These are phyloP conservation scores for Tachypleus tridentatus DNA, from an alignment of 1,140 invertebrate genomes.

Conservation along the genomic window DNA sequence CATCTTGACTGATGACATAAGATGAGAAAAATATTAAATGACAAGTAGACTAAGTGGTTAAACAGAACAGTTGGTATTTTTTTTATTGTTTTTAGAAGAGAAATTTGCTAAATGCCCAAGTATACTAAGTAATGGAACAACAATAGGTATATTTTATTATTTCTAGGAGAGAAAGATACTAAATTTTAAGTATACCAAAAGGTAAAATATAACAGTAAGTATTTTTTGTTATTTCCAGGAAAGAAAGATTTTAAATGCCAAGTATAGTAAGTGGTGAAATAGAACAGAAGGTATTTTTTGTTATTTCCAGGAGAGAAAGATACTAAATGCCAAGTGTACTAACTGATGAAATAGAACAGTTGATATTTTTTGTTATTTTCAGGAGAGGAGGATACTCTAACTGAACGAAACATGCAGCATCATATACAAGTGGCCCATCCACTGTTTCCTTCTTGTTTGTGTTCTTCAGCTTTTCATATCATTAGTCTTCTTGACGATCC, in stretches of 20 bases:
- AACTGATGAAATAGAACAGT: no score
- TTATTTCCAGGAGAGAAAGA: slow-evolving; percentile 42
- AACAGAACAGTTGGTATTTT: no score
- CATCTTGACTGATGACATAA: no score
- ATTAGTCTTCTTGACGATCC: slow-evolving; percentile 91
- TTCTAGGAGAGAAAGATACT: slow-evolving; percentile 46
- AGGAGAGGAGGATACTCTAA: slow-evolving; percentile 45
- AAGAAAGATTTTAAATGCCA: slow-evolving; percentile 39
- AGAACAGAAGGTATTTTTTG: no score
- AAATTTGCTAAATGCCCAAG: no score
- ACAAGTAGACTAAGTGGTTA: no score
- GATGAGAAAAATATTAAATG: no score
- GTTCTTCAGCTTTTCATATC: slow-evolving; percentile 87
- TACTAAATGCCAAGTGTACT: slow-evolving; percentile 27
- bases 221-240: slow-evolving; percentile 34
- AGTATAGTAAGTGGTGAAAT: no score
- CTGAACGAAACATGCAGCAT: slow-evolving; percentile 33
- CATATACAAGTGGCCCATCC: slow-evolving; percentile 76
- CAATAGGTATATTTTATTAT: neutral
- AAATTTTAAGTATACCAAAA: no score
- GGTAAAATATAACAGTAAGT: no score
- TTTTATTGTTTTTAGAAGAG: no score
- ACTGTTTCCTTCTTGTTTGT: slow-evolving; percentile 91
- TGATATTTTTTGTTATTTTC: slow-evolving; percentile 28
- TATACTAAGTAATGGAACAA: no score